Evolutionary conservation across 2,888 invertebrate species (phyloP).

Genomic region (Ephialtes manifestator): DNA sequence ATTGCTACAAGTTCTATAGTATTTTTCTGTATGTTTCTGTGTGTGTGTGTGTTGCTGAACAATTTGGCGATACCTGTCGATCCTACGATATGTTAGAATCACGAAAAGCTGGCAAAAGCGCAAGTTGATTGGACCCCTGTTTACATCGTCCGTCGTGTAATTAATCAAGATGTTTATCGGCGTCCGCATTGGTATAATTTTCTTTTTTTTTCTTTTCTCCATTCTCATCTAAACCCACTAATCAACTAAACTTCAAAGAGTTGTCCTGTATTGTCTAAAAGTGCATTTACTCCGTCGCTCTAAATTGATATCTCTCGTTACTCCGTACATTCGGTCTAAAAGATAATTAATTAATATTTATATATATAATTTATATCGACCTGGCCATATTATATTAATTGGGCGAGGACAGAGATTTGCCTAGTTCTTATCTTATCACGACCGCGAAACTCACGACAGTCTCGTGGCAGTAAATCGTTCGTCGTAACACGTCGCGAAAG

Average conservation of each 20-base stretch:
- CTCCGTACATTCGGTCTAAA: constrained; percentile 81
- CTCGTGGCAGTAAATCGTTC: constrained; percentile 71
- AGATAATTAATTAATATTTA: constrained; percentile 62
- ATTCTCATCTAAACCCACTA: constrained; percentile 67
- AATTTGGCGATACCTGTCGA: constrained; percentile 50
- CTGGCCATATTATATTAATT: constrained; percentile 33
- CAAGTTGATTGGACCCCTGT: constrained; percentile 79
- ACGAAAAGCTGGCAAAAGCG: constrained; percentile 79
- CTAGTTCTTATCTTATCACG: constrained; percentile 25
- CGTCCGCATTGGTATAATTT: constrained; percentile 27
- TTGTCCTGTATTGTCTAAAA: constrained; percentile 83
- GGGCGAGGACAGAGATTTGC: constrained; percentile 31
- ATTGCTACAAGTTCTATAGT: constrained; percentile 29
- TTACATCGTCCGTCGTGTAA: constrained; percentile 73
- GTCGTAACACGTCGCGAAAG: constrained; percentile 29
- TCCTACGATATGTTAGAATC: constrained; percentile 81
- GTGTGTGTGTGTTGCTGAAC: constrained; percentile 21
- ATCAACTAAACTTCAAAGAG: constrained; percentile 74
- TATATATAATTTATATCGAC: constrained; percentile 50
- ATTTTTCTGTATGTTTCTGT: constrained; percentile 23
- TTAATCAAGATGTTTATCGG: constrained; percentile 52
- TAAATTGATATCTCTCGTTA: constrained; percentile 62
- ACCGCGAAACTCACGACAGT: constrained; percentile 58
- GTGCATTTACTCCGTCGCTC: constrained; percentile 70
- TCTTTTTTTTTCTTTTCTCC: constrained; percentile 51